phyloP scores from a whole-genome alignment of 2,797 vertebrate genomes.

The Hippoglossus hippoglossus region DNA sequence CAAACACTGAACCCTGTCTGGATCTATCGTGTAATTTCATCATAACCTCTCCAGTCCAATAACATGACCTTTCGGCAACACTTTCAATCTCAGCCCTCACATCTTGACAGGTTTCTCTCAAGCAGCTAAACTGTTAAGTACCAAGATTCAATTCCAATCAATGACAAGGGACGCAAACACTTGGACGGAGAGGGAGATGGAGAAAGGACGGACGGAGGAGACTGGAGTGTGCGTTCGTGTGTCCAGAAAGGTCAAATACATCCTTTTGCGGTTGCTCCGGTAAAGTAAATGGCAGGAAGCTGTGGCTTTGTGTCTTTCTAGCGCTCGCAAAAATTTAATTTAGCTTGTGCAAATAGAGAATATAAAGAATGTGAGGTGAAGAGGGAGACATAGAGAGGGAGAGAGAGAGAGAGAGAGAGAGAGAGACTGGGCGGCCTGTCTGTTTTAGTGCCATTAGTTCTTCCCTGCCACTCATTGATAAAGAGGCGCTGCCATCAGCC shows the following conservation, averaged over 20 bases:
- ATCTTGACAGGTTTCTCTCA: constrained; percentile 48
- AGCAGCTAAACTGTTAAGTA: constrained; percentile 52
- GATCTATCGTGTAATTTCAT: constrained; percentile 63
- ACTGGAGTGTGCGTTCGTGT: background rate
- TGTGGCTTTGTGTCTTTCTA: constrained; percentile 25
- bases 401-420: constrained; percentile 1
- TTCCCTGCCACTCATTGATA: constrained; percentile 79
- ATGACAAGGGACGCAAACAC: constrained; percentile 49
- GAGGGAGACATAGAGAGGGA: constrained; percentile 6
- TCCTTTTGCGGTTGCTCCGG: background rate
- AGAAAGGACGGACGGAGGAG: background rate
- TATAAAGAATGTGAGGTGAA: constrained; percentile 27
- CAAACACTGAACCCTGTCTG: constrained; percentile 30
- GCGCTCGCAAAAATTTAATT: constrained; percentile 46
- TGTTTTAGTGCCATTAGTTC: constrained; percentile 73
- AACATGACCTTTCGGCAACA: constrained; percentile 53
- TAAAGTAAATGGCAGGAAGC: constrained; percentile 26
- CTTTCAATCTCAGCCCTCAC: constrained; percentile 45
- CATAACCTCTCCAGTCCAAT: constrained; percentile 60
- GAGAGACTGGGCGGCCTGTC: constrained; percentile 29
- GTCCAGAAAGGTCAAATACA: constrained; percentile 43
- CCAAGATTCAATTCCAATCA: constrained; percentile 70
- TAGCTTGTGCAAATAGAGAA: constrained; percentile 35
- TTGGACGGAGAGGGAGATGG: constrained; percentile 3
- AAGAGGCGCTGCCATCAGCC: constrained; percentile 76